Percentiles rank a stretch among this genome's conserved stretches.
These are phyloP conservation scores for Globia sparganii DNA, from an alignment of 2,888 invertebrate genomes.

Conservation along the genomic window DNA sequence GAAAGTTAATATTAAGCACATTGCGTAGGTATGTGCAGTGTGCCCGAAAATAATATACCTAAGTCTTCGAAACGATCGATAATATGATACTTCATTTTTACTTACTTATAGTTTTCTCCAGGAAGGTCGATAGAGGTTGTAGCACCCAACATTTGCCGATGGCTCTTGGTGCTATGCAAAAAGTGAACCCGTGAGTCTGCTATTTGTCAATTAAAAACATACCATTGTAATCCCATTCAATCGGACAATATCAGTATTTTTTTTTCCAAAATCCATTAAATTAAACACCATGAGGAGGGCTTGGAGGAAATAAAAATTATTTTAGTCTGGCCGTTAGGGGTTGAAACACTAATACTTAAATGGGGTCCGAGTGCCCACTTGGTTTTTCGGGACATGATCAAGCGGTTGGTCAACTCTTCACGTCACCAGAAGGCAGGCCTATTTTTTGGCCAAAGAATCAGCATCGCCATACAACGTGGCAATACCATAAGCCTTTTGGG, in stretches of 20 bases:
- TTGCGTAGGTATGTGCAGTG: not conserved
- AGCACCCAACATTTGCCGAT: not conserved
- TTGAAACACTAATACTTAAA: too few relatives aligned
- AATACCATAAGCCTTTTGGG: not conserved
- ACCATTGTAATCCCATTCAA: not conserved
- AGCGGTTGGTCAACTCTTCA: not conserved
- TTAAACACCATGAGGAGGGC: not conserved
- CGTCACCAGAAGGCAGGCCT: not conserved
- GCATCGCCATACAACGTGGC: not conserved
- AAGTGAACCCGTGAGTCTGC: not conserved
- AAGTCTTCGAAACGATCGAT: not conserved
- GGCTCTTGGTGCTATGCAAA: not conserved
- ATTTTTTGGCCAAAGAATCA: not conserved
- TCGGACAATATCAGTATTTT: too few relatives aligned
- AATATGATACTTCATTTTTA: not conserved
- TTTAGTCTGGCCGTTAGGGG: not conserved
- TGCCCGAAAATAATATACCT: not conserved
- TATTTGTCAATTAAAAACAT: not conserved
- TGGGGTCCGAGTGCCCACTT: too few relatives aligned
- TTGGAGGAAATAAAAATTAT: not conserved
- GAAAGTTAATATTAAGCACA: not conserved
- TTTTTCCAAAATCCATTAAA: not conserved
- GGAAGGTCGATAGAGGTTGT: not conserved
- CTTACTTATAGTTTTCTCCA: not conserved
- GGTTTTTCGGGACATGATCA: too few relatives aligned